Evolutionary conservation across 23 tunicate genomes (phyloP), one percentile per base, ranked within the genome.

Genomic region (Ascidia mentula): DNA sequence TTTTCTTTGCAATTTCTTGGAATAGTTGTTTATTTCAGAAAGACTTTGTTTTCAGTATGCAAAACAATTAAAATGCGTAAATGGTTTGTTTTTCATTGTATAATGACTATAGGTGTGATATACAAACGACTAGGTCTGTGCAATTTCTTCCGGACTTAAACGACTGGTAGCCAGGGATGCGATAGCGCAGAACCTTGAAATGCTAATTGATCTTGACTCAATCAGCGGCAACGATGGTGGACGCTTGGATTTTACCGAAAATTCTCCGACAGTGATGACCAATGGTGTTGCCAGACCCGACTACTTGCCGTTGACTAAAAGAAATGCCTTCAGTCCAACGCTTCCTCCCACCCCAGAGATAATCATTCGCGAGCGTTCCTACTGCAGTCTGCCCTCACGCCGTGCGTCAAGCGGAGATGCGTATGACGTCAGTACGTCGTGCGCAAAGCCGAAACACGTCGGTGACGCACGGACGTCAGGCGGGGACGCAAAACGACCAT

Each of bases 271-370:
- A 32, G 18, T 70, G 37, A 70, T 36, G 32, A 28, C 38, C 24
- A 22, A 20, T 70, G 74, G 74, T 12, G 36, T 70, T 6, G 18
- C 38, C 31, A 70, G 74, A 36, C 84, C 84, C 22, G 71, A 31
- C 33, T 30, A 31, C 38, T 73, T 80, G 31, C 65, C 84, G 22
- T 42, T 80, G 37, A 40, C 71, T 3, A 80, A 80, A 34, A 39
- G 65, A 18, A 15, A 45, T 24, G 40, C 39, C 22, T 80, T 80
- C 36, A 30, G 18, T 42, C 84, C 84, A 20, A 70, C 84, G 34
- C 77, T 80, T 39, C 77, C 84, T 22, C 77, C 84, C 3, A 80
- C 84, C 8, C 84, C 84, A 3, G 84, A 80, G 69, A 34, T 32
- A 18, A 38, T 69, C 22, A 35, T 37, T 34, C 37, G 77, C 22